These are phyloP conservation scores for Ypsolopha sequella DNA, from an alignment of 2,888 invertebrate species.

Conservation along the genomic window DNA sequence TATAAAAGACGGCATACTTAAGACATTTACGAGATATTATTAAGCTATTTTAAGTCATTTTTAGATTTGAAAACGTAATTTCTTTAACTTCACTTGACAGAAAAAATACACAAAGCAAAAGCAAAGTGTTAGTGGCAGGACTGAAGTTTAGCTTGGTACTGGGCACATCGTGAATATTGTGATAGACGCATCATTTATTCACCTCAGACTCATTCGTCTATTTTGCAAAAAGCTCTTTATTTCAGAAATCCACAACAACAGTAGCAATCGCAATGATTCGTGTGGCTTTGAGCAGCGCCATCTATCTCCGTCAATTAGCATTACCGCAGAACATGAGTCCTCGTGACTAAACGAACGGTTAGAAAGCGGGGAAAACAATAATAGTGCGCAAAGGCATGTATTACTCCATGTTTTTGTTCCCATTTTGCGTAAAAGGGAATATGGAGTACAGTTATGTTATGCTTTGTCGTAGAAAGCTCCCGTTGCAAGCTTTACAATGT, in stretches of 20 bases:
- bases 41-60: too few relatives aligned
- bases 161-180: neutral
- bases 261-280: neutral
- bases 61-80: too few relatives aligned
- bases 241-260: neutral
- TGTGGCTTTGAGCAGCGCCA: slow-evolving; percentile 21
- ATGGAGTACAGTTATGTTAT: neutral
- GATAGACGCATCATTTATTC: neutral
- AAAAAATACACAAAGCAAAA: too few relatives aligned
- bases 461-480: too few relatives aligned
- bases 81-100: too few relatives aligned
- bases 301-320: slow-evolving; percentile 53
- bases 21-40: too few relatives aligned
- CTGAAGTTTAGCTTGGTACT: too few relatives aligned
- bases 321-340: slow-evolving; percentile 26
- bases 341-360: slow-evolving; percentile 31
- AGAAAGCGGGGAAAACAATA: slow-evolving; percentile 1
- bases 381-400: slow-evolving; percentile 18
- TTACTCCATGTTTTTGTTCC: slow-evolving; percentile 24
- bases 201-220: neutral
- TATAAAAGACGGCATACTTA: too few relatives aligned
- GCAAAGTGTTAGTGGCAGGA: too few relatives aligned
- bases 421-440: neutral
- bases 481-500: too few relatives aligned
- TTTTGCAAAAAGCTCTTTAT: neutral